Evolutionary conservation across 2,888 invertebrate species (phyloP), one percentile per base, ranked within the genome.

Genomic region (Hirtodrosophila confusa): DNA sequence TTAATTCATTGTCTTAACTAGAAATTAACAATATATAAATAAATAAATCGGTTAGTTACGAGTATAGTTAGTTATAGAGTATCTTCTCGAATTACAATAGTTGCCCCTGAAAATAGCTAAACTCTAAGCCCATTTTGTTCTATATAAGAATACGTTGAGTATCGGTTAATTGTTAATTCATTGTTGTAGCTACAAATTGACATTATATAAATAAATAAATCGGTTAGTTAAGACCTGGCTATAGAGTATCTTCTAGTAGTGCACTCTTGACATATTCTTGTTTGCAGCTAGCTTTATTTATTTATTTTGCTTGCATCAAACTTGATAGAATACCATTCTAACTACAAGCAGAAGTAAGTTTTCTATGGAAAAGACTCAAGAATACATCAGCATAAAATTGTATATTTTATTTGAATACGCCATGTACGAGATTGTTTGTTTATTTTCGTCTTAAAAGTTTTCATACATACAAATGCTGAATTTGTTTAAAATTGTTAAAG

Each of bases 341-440:
- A 40, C 1, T 36, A 24, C 31, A 56, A 11, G 35, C 27, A 39
- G 49, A 61, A 37, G 7, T 24, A 44, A 48, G 5, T 29, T 9
- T 36, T 31, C 60, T 27, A 51, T 4, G 5, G 11, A 36, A 43
- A 43, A 43, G 44, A 36, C 8, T 11, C 8, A n/a, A 29, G 29
- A 12, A 40, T 40, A 41, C 23, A 36, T n/a, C 5, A 8, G 6
- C 17, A 39, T 7, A 8, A 39, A 37, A 27, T 33, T 23, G 3
- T 11, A n/a, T 55, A 39, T 37, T 50, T 27, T 41, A 36, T 35
- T 48, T 31, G 23, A 9, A 24, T 31, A 27, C 6, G 27, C 6
- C 8, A n/a, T 11, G 31, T 31, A 10, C 27, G 9, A 35, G n/a
- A 4, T 10, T 62, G 9, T 48, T 37, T 43, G 0, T n/a, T 29